Conservation (phyloP, 1,140 invertebrate genomes). For the Musca vetustissima region DNA sequence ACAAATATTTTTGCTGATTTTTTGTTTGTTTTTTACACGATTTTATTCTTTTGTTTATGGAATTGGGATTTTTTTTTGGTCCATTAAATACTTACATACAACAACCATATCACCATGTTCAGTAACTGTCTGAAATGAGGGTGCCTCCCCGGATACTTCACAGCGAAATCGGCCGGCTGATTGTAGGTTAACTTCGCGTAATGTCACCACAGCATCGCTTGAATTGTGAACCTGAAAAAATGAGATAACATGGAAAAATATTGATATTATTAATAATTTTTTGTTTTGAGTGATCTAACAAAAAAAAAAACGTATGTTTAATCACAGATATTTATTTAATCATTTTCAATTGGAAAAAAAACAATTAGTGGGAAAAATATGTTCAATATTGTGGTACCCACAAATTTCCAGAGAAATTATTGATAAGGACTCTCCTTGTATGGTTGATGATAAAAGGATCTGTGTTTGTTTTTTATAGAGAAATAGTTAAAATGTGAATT, state of each 20-base stretch:
- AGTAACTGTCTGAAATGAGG: conserved; percentile 75
- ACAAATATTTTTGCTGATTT: too few species aligned
- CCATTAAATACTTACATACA: conserved; percentile 67
- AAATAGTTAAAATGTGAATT: too few species aligned
- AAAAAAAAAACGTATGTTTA: conserved; percentile 5
- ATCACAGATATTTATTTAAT: conserved; percentile 28
- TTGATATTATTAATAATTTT: too few species aligned
- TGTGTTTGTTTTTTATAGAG: too few species aligned
- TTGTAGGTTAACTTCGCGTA: conserved; percentile 73
- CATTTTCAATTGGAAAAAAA: conserved; percentile 27
- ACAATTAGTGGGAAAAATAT: conserved; percentile 23
- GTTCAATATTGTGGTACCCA: background rate
- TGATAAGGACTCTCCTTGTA: background rate
- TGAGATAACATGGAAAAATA: conserved; percentile 37
- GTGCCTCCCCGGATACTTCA: conserved; percentile 83
- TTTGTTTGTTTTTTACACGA: too few species aligned
- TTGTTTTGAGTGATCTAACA: conserved; percentile 30
- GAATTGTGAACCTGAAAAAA: conserved; percentile 74
- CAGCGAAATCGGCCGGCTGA: conserved; percentile 80
- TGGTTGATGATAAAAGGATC: too few species aligned
- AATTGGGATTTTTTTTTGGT: too few species aligned
- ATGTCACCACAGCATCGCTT: conserved; percentile 71
- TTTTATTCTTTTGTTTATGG: too few species aligned
- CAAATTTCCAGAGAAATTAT: conserved; percentile 18
- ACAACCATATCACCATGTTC: conserved; percentile 76